Evolutionary conservation across 2,888 invertebrate genomes (phyloP).

Genomic region (Saturnia pavonia): DNA sequence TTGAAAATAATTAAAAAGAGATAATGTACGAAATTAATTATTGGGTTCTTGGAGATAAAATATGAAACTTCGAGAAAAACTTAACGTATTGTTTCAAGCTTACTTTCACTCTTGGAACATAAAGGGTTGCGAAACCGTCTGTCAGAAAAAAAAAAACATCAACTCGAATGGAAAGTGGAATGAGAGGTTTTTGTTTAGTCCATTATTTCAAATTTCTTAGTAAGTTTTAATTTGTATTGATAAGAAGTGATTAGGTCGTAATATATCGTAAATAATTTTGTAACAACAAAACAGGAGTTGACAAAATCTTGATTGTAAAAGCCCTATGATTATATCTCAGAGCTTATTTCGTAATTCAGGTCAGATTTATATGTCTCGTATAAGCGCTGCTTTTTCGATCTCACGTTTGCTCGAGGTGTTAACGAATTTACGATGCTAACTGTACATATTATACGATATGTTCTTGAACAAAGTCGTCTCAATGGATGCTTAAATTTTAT

Average conservation of each 20-base stretch:
- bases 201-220: slow-evolving; percentile 33
- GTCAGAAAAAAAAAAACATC: slow-evolving; percentile 59
- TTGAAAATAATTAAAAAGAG: neutral
- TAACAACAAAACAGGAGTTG: neutral
- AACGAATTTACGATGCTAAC: slow-evolving; percentile 10
- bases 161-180: slow-evolving; percentile 58
- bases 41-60: slow-evolving; percentile 36
- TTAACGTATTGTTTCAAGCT: slow-evolving; percentile 57
- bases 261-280: neutral
- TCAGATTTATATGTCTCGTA: neutral
- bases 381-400: neutral
- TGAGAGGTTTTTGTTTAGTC: slow-evolving; percentile 50
- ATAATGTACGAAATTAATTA: neutral
- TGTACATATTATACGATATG: slow-evolving; percentile 8
- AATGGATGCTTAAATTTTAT: slow-evolving; percentile 21
- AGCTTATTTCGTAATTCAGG: neutral
- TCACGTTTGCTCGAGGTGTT: slow-evolving; percentile 5
- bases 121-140: slow-evolving; percentile 65
- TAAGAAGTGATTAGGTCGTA: neutral
- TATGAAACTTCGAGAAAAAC: slow-evolving; percentile 43
- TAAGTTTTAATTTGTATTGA: neutral
- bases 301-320: neutral
- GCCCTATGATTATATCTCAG: neutral
- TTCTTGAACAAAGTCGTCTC: neutral
- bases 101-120: slow-evolving; percentile 46